These are phyloP conservation scores for Caprella mutica DNA, from an alignment of 2,888 invertebrate genomes.

Conservation along the genomic window DNA sequence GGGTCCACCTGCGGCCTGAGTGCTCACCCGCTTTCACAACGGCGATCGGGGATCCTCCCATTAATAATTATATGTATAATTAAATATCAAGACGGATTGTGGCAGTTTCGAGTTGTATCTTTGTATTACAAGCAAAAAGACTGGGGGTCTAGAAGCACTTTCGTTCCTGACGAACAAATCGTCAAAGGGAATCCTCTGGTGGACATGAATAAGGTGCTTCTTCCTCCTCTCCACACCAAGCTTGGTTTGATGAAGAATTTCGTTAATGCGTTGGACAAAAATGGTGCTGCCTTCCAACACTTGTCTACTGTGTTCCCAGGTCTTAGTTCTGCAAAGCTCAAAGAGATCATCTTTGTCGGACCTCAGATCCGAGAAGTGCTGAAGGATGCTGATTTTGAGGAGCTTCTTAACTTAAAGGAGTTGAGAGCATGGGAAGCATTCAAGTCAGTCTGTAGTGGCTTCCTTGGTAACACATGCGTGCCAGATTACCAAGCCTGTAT, in stretches of 20 bases:
- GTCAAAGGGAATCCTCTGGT: conserved; percentile 17
- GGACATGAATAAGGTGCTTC: conserved; percentile 14
- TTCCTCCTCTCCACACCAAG: conserved; percentile 18
- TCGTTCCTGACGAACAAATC: conserved; percentile 8
- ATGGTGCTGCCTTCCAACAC: conserved; percentile 9
- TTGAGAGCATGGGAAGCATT: conserved; percentile 8
- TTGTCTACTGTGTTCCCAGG: conserved; percentile 13
- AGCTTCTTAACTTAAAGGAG: conserved; percentile 2
- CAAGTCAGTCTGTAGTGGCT: neutral
- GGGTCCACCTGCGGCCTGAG: too few relatives aligned
- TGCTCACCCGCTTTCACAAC: too few relatives aligned
- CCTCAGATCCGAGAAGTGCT: conserved; percentile 7
- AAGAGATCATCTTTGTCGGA: conserved; percentile 14
- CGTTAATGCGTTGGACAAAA: too few relatives aligned
- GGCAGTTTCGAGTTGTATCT: conserved; percentile 6
- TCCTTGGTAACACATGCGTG: neutral
- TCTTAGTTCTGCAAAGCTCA: conserved; percentile 15
- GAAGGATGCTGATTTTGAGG: neutral
- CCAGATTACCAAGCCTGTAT: neutral
- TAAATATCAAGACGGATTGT: too few relatives aligned
- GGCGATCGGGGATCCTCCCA: too few relatives aligned
- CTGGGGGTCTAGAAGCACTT: conserved; percentile 13
- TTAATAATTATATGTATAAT: too few relatives aligned
- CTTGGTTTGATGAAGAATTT: conserved; percentile 15
- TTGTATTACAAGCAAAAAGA: conserved; percentile 9